These are phyloP conservation scores for Oreonectes daqikongensis DNA, from an alignment of 2,797 vertebrate species.

Conservation along the genomic window DNA sequence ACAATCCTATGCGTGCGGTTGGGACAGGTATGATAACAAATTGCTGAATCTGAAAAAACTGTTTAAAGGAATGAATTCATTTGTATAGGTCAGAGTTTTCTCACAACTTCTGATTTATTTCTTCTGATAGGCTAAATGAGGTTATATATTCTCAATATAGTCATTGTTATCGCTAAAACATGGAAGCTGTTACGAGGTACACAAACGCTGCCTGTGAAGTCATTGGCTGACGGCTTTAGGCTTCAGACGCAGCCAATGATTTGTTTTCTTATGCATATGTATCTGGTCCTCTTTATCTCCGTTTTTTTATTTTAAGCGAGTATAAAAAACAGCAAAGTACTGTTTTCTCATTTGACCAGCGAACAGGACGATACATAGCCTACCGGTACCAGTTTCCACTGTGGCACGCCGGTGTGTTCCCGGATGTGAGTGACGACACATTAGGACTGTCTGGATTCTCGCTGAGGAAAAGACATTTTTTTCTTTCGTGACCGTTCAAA, in stretches of 20 bases:
- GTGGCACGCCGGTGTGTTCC: neutral
- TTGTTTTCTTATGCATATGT: neutral
- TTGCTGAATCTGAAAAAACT: neutral
- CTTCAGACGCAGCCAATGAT: neutral
- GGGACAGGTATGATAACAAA: no score
- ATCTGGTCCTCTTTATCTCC: neutral
- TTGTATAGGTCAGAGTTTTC: neutral
- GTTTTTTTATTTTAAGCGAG: conserved; percentile 18
- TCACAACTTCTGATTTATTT: neutral
- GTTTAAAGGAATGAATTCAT: neutral
- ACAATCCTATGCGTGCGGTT: neutral
- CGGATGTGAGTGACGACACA: neutral
- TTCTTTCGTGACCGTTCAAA: conserved; percentile 36
- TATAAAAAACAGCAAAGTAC: neutral
- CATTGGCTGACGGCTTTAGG: neutral
- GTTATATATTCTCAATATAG: neutral
- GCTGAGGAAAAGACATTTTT: conserved; percentile 13
- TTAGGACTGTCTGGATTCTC: conserved; percentile 27
- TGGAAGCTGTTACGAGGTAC: neutral
- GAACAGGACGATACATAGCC: conserved; percentile 24
- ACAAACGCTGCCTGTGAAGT: neutral
- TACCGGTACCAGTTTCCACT: conserved; percentile 10
- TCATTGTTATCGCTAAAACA: neutral
- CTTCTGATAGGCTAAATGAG: neutral
- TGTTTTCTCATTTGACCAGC: conserved; percentile 10